These are phyloP conservation scores for Blastobasis adustella DNA, from an alignment of 2,888 invertebrate species.

Conservation along the genomic window DNA sequence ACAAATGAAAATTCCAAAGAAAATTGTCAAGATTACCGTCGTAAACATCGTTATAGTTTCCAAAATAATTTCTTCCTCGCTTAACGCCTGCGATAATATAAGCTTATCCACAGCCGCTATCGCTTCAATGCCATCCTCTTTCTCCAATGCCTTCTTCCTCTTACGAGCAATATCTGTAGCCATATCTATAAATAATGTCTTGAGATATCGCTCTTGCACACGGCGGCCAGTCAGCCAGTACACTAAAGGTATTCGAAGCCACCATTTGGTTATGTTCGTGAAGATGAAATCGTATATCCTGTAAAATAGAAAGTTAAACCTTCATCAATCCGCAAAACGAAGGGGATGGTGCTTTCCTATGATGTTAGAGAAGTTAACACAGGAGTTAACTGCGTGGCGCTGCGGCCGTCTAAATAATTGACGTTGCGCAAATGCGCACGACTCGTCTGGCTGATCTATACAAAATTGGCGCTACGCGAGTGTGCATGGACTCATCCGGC, in stretches of 20 bases:
- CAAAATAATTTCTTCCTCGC: conserved; percentile 36
- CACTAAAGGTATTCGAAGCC: conserved; percentile 48
- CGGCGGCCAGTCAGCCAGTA: conserved; percentile 36
- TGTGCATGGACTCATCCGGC: too few species aligned
- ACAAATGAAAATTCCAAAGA: too few species aligned
- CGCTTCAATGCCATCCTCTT: conserved; percentile 15
- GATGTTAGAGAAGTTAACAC: too few species aligned
- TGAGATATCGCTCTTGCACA: conserved; percentile 23
- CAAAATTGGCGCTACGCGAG: too few species aligned
- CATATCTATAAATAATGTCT: conserved; percentile 29
- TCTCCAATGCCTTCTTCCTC: conserved; percentile 26
- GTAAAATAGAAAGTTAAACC: conserved; percentile 5
- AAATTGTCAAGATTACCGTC: conserved; percentile 29
- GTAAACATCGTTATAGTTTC: conserved; percentile 48
- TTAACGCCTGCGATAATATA: conserved; percentile 38
- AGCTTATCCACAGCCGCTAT: conserved; percentile 42
- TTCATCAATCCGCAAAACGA: background rate
- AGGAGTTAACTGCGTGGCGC: too few species aligned
- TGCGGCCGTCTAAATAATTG: too few species aligned
- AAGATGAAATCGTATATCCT: conserved; percentile 45
- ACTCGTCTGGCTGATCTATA: too few species aligned
- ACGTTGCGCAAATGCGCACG: too few species aligned
- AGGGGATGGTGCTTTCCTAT: background rate
- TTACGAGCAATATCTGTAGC: conserved; percentile 33
- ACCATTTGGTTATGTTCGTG: conserved; percentile 49